Percentiles rank a stretch among this genome's conserved stretches.
Evolutionary conservation across 2,113 vertebrate species (phyloP).

Genomic region (Tragelaphus strepsiceros): DNA sequence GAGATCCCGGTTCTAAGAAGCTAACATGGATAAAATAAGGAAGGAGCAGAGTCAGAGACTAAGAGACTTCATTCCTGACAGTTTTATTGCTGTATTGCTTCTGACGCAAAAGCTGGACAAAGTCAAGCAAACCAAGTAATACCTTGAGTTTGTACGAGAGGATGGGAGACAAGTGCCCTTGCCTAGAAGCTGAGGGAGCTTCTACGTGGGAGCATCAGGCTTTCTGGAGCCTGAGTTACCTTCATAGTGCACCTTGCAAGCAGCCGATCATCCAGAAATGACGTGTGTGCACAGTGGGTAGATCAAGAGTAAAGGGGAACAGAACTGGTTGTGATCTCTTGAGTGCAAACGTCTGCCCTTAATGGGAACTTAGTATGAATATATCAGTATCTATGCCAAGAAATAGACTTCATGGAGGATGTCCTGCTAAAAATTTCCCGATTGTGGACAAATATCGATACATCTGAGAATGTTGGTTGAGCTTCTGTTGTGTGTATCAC

Average conservation of each 20-base stretch:
- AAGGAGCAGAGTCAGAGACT: neutral
- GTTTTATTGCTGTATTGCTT: neutral
- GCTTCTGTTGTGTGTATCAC: neutral
- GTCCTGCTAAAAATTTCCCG: neutral
- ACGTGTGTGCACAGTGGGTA: accelerated
- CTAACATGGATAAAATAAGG: neutral
- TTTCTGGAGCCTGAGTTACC: neutral
- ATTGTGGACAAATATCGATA: neutral
- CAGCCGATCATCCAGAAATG: neutral
- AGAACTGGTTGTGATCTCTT: no score
- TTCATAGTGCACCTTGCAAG: neutral
- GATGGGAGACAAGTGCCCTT: neutral
- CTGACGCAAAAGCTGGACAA: neutral
- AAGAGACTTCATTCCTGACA: neutral
- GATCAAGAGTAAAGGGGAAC: neutral
- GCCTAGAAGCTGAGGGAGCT: neutral
- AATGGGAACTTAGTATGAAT: neutral
- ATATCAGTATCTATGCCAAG: neutral
- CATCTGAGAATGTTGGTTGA: neutral
- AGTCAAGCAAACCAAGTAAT: neutral
- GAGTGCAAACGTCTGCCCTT: neutral
- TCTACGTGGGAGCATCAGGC: neutral
- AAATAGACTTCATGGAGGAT: neutral
- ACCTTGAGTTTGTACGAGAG: neutral
- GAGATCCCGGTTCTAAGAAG: neutral